Evolutionary conservation across 2,888 invertebrate species (phyloP), one percentile per base, ranked within the genome.

Genomic region (Prosapia bicincta): DNA sequence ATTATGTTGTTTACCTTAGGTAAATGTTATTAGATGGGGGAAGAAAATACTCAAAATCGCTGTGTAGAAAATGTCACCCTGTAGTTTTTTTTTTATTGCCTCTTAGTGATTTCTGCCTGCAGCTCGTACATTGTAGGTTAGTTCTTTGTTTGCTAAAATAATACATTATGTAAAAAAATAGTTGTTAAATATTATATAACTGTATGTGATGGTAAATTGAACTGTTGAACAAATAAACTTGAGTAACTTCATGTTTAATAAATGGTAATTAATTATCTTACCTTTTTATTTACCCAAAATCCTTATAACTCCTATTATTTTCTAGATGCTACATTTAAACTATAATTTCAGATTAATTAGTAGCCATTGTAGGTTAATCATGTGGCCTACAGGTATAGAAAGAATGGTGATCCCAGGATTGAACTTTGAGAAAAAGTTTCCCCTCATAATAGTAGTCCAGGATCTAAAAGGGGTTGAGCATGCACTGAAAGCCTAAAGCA

Each of bases 141-240:
- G 54, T 54, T 54, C 54, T 20, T 20, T 54, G 54, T 54, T 54
- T 20, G 54, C 54, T 20, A 54, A 54, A 54, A 20, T 54, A 54
- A n/a, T 54, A n/a, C 20, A 54, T 20, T 54, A 3, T 20, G 20
- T 54, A 20, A 20, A 54, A 38, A 38, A 54, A 54, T 54, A 54
- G 54, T n/a, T 54, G 54, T 54, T 54, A 20, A 54, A 54, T 54
- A 54, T 54, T 54, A 15, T 38, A 38, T 38, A 38, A 38, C 38
- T 15, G 54, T 54, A 54, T 54, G 54, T 20, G 54, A 54, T 54
- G 54, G 54, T 54, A 54, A 67, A 74, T 25, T 28, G 66, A 74
- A 74, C 74, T 74, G 74, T 74, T 74, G 30, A 74, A 13, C 69
- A 69, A 74, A 74, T 74, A 74, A 75, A 75, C 66, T 75, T 70